A percentile compares a stretch with the other conserved stretches of the same genome.
phyloP scores from a whole-genome alignment of 2,113 vertebrate genomes.

The Leucopsar rothschildi region DNA sequence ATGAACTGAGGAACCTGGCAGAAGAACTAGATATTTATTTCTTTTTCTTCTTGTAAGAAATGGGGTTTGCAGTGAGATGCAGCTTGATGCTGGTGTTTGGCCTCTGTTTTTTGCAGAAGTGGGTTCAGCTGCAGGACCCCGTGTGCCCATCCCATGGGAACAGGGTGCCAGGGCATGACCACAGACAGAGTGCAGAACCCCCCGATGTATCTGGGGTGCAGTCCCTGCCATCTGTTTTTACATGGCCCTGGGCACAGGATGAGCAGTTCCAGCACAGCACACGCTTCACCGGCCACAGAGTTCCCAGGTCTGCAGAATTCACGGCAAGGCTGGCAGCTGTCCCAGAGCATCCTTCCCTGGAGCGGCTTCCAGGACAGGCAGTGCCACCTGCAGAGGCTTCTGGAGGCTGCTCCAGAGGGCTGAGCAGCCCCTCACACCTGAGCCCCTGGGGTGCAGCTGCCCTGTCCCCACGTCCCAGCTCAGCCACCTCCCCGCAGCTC shows the following conservation, averaged over 20 bases:
- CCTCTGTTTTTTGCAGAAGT: neutral
- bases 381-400: slow-evolving; percentile 38
- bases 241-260: slow-evolving; percentile 61
- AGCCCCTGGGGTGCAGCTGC: neutral
- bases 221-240: slow-evolving; percentile 70
- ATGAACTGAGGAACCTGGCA: slow-evolving; percentile 45
- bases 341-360: slow-evolving; percentile 56
- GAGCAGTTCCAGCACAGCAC: slow-evolving; percentile 57
- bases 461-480: neutral
- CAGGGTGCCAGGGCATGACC: neutral
- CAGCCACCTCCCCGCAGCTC: neutral
- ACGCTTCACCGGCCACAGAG: slow-evolving; percentile 57
- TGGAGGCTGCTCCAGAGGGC: neutral
- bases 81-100: accelerated
- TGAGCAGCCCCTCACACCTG: neutral
- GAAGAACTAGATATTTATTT: neutral
- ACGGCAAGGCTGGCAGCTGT: slow-evolving; percentile 56
- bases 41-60: neutral
- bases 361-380: slow-evolving; percentile 32
- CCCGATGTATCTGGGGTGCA: slow-evolving; percentile 46
- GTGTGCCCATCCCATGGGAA: neutral
- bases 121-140: accelerated
- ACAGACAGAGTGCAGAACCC: neutral
- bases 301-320: slow-evolving; percentile 69
- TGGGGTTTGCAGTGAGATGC: neutral